Evolutionary conservation across 2,797 vertebrate species (phyloP).

Genomic region (Myripristis murdjan): DNA sequence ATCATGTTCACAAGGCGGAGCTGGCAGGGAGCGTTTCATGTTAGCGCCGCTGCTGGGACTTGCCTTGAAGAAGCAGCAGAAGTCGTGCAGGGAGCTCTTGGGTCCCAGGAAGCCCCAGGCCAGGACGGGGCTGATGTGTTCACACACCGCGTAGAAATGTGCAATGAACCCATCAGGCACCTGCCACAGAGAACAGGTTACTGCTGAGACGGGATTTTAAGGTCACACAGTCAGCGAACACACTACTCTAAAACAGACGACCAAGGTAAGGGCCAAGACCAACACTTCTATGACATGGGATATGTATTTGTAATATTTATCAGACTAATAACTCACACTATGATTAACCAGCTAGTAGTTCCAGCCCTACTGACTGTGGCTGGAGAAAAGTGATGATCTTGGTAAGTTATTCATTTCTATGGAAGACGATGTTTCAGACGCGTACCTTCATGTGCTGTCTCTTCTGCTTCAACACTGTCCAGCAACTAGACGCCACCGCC

Average conservation of each 20-base stretch:
- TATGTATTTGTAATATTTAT: too few species aligned
- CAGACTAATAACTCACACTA: too few species aligned
- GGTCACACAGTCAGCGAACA: too few species aligned
- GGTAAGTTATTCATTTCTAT: too few species aligned
- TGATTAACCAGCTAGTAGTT: too few species aligned
- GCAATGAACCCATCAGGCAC: constrained; percentile 95
- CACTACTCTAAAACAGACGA: too few species aligned
- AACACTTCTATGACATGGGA: too few species aligned
- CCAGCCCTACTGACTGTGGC: too few species aligned
- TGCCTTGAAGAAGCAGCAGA: constrained; percentile 98
- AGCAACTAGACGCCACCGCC: constrained; percentile 98
- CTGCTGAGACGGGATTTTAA: not conserved
- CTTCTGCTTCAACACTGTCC: constrained; percentile 97
- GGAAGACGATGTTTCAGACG: too few species aligned
- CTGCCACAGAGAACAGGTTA: constrained; percentile 68
- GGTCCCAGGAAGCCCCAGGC: constrained; percentile 98
- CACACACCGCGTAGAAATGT: constrained; percentile 96
- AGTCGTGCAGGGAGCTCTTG: constrained; percentile 92
- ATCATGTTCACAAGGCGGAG: too few species aligned
- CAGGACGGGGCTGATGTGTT: constrained; percentile 95
- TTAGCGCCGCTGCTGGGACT: not conserved
- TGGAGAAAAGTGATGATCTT: too few species aligned
- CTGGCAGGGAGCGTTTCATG: not conserved
- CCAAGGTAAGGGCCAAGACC: too few species aligned
- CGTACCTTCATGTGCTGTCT: constrained; percentile 94